Evolutionary conservation across 2,888 invertebrate genomes (phyloP), one percentile per base, ranked within the genome.

Genomic region (Diaprepes abbreviatus): DNA sequence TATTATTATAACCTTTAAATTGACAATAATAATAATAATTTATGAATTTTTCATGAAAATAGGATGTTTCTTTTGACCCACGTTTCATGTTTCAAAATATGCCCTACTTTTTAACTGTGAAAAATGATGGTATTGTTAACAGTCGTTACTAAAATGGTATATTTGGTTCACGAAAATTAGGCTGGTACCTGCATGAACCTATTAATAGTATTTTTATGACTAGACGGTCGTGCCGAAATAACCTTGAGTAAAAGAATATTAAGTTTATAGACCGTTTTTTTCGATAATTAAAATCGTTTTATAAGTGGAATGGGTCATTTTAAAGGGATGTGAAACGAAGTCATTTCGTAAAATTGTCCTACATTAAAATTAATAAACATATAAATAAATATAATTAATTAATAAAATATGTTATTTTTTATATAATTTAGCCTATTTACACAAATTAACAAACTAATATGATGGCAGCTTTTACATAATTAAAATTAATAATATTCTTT

Each of bases 21-120:
- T 33, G 7, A 33, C 19, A 43, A 19, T 10, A 17, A 17, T 9
- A 16, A 2, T 7, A 40, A 9, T 43, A 21, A 21, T 43, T 21
- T 19, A 43, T 43, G 19, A 43, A 43, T 43, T 43, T 43, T 43
- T 43, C 43, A 21, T 43, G 9, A 19, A 43, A 43, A 43, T 43
- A 43, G 19, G 43, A 43, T 43, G 43, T 43, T 43, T 43, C 43
- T 43, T 43, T 43, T 21, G 43, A 43, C 43, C 43, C 19, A 43
- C 21, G 43, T 21, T 17, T 19, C 43, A 43, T 43, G 19, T 43
- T 43, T 43, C 21, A 43, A 43, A 19, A 43, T 21, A 10, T n/a
- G 19, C 21, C 43, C 43, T 21, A 21, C 19, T 21, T 43, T n/a
- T 43, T 10, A 10, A 21, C 43, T 0, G 43, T 43, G 43, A 43